Conservation (phyloP, 2,797 vertebrate species). For the Acridotheres tristis region DNA sequence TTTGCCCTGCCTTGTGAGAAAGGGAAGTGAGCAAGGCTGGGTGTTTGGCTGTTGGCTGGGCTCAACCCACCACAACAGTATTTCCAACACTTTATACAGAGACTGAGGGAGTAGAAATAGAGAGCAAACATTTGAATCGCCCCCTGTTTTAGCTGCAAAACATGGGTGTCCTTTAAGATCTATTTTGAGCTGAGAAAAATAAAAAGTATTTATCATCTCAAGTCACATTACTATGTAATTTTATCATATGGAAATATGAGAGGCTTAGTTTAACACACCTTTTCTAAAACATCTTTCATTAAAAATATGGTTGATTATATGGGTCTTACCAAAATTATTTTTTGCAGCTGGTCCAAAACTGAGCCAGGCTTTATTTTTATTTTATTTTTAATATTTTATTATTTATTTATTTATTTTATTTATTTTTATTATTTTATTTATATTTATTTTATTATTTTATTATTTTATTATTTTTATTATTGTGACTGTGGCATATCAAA, state of each 20-base stretch:
- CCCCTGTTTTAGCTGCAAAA: not conserved
- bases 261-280: not conserved
- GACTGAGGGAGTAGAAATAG: not conserved
- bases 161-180: not conserved
- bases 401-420: too few relatives aligned
- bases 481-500: not conserved
- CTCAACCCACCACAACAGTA: not conserved
- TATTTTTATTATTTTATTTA: too few relatives aligned
- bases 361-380: not conserved
- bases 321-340: not conserved
- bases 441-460: too few relatives aligned
- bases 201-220: not conserved
- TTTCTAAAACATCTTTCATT: not conserved
- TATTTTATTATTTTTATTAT: not conserved
- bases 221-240: not conserved
- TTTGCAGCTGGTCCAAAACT: not conserved
- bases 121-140: not conserved
- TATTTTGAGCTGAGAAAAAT: not conserved
- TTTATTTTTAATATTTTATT: too few relatives aligned
- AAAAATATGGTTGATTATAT: not conserved
- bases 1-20: not conserved
- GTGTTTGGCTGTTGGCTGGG: not conserved
- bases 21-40: not conserved
- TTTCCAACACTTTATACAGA: not conserved
- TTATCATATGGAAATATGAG: not conserved